phyloP scores from a whole-genome alignment of 2,797 vertebrate species.

The Bovichtus diacanthus region DNA sequence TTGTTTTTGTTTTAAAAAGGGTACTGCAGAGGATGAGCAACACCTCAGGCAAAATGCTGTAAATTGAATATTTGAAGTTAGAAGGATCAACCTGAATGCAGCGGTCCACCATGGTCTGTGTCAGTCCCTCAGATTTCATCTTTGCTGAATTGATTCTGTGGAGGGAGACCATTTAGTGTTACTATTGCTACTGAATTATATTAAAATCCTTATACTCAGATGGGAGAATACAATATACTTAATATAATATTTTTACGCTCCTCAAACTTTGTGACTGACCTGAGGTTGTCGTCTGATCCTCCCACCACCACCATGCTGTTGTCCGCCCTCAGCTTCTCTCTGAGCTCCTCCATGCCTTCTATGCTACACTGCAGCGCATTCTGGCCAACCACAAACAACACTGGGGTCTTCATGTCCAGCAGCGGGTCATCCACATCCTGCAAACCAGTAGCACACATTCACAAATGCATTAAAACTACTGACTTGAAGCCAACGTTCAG shows the following conservation, averaged over 20 bases:
- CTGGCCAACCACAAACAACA: slow-evolving; percentile 96
- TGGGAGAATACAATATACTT: no score
- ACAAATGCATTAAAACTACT: not conserved
- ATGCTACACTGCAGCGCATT: slow-evolving; percentile 93
- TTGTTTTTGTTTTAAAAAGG: not conserved
- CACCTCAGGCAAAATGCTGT: not conserved
- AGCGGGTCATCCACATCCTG: slow-evolving; percentile 98
- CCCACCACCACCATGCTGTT: slow-evolving; percentile 98
- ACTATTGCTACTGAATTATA: not conserved
- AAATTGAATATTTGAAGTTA: not conserved
- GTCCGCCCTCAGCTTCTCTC: slow-evolving; percentile 95
- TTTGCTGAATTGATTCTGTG: slow-evolving; percentile 95
- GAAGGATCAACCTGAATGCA: slow-evolving; percentile 92
- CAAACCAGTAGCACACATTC: slow-evolving; percentile 12
- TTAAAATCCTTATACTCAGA: not conserved
- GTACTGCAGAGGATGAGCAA: not conserved
- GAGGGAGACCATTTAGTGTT: slow-evolving; percentile 8
- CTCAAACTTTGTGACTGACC: slow-evolving; percentile 79
- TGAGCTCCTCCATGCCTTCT: slow-evolving; percentile 97
- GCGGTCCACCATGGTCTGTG: slow-evolving; percentile 98
- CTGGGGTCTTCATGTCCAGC: slow-evolving; percentile 98
- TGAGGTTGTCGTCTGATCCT: slow-evolving; percentile 96
- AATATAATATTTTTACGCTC: not conserved
- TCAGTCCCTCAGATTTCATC: slow-evolving; percentile 95
- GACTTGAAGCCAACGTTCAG: not conserved